Evolutionary conservation across 2,797 vertebrate species (phyloP), one percentile per base, ranked within the genome.

Genomic region (Potorous gilbertii): DNA sequence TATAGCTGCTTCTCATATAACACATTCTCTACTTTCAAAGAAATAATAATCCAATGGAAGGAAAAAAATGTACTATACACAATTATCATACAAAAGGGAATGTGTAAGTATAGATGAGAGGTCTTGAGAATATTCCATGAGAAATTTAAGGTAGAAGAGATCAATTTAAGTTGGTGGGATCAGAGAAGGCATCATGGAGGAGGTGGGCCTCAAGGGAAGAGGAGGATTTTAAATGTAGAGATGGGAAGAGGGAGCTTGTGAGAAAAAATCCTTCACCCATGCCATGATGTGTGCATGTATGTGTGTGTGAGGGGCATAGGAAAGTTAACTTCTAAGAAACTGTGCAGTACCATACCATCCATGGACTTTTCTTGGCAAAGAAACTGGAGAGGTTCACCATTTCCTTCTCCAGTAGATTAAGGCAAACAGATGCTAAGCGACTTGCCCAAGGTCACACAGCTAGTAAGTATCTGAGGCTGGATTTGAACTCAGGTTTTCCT

Each of bases 221-320:
- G n/a, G 95, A 54, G 16, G 54, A 94, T 89, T 93, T 59, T 94
- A 93, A 91, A 56, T 40, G 27, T 5, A 55, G 92, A 92, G 29
- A 90, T 89, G 56, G 95, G 16, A n/a, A 29, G 81, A 90, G 46
- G 66, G 2, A 81, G 40, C 40, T 81, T 46, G 16, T 81, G 40
- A 81, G 18, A 4, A 46, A 81, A n/a, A 5, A n/a, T 18, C 62
- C 14, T 66, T 66, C 18, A 4, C n/a, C 21, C 6, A 46, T 46
- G 66, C 66, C 40, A 46, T 81, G 40, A 81, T 81, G 40, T 24
- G 12, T 46, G 1, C 40, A 74, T 74, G 66, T 66, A 18, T 56
- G 4, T 16, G 55, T 16, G 55, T 56, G 24, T 6, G 29, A 14
- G 34, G n/a, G 16, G 16, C 34, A 74, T 14, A 40, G 62, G 62